These are phyloP conservation scores for Parambassis ranga DNA, from an alignment of 2,797 vertebrate genomes.

Conservation along the genomic window DNA sequence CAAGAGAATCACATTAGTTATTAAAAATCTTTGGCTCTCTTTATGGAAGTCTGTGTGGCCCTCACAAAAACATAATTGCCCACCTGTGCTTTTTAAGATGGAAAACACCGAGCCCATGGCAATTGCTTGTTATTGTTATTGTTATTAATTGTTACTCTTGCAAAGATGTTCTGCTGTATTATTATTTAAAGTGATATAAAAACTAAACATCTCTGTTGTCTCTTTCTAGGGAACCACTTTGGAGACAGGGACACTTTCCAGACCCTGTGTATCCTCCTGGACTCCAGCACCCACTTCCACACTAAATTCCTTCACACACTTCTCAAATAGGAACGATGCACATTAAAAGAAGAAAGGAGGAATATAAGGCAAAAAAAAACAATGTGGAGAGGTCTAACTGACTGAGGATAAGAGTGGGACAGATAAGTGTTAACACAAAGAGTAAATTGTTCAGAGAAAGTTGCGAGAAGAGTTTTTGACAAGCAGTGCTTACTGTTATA, in stretches of 20 bases:
- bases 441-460: background rate
- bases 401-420: background rate
- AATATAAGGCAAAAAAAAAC: too few species aligned
- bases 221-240: conserved; percentile 64
- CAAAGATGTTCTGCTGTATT: too few species aligned
- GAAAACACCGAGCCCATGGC: too few species aligned
- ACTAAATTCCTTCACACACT: conserved; percentile 83
- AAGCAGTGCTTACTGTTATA: conserved; percentile 2
- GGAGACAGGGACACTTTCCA: conserved; percentile 80
- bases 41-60: too few species aligned
- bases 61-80: too few species aligned
- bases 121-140: too few species aligned
- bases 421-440: background rate
- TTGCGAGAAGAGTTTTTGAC: background rate
- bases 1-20: too few species aligned
- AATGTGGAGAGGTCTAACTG: background rate
- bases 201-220: conserved; percentile 1
- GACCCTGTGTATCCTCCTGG: conserved; percentile 83
- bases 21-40: too few species aligned
- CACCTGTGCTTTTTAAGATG: too few species aligned
- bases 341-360: background rate
- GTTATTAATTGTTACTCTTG: too few species aligned
- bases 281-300: conserved; percentile 87
- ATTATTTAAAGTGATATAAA: background rate
- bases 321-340: conserved; percentile 45